Evolutionary conservation across 2,113 vertebrate genomes (phyloP), one percentile per base, ranked within the genome.

Genomic region (Ictidomys tridecemlineatus): DNA sequence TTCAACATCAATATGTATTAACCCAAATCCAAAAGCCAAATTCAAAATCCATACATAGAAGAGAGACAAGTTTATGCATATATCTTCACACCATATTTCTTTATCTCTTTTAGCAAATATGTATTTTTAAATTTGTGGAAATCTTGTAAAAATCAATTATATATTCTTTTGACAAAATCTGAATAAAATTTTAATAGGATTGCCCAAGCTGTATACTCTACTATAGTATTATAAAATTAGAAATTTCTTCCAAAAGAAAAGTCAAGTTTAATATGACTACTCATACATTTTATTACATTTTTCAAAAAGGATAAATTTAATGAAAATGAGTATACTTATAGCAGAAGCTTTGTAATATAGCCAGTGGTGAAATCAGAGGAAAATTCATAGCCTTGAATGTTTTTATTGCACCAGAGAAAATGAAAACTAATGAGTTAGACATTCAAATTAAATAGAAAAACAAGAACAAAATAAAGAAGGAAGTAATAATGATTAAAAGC

Each of bases 131-230:
- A 42, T 86, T 34, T 13, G 34, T 28, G 39, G 48, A 34, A 67
- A 76, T 69, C 65, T 56, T 91, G 22, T 18, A 91, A 76, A 78
- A 82, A 14, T 63, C 24, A 32, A 37, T 58, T 67, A 18, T 28
- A 89, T 26, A 32, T 51, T 48, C 56, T 89, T 94, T 16, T 34
- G 13, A 61, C 63, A 84, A 70, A 56, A 30, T 63, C 76, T 42
- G 48, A 91, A 45, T 58, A 42, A 80, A 93, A 79, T 73, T 69
- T 67, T 80, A 93, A 48, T 82, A 94, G 58, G 42, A 70, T 37
- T 78, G 61, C 63, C 53, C 32, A 65, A 16, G 30, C 8, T 48
- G 26, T 11, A 45, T 11, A 61, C 8, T 48, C 22, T 30, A 77
- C 16, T 48, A 30, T n/a, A 77, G 18, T 84, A 30, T 18, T 72